These are phyloP conservation scores for Belgica antarctica DNA, from an alignment of 2,888 invertebrate genomes.

Conservation along the genomic window DNA sequence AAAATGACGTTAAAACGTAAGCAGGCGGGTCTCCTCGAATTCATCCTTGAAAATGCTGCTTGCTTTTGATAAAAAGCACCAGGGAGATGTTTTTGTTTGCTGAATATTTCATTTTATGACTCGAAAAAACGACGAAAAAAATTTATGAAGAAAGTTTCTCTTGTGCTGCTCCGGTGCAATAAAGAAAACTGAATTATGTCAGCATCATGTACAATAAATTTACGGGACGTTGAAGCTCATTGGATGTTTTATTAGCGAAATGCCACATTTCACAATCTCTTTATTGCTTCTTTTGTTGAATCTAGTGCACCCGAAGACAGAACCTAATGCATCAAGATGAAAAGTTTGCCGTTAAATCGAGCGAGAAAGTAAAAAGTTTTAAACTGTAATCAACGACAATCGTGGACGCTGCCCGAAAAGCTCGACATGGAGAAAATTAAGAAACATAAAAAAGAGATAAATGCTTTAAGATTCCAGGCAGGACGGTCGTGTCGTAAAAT, in stretches of 20 bases:
- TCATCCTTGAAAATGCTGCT: background rate
- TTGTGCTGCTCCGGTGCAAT: background rate
- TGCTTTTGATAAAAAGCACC: too few relatives aligned
- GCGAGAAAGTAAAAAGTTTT: too few relatives aligned
- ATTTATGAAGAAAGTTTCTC: constrained; percentile 22
- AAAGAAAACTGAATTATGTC: constrained; percentile 1
- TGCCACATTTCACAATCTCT: too few relatives aligned
- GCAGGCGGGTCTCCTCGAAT: background rate
- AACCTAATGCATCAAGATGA: too few relatives aligned
- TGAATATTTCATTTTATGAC: background rate
- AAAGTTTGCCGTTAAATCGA: too few relatives aligned
- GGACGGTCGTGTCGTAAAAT: background rate
- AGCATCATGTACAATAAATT: background rate
- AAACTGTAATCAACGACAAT: too few relatives aligned
- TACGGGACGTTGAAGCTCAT: background rate
- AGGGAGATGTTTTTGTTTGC: too few relatives aligned
- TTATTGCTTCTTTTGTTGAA: too few relatives aligned
- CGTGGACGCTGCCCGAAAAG: too few relatives aligned
- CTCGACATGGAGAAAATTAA: too few relatives aligned
- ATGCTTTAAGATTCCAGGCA: background rate
- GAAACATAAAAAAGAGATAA: too few relatives aligned
- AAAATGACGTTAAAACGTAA: background rate
- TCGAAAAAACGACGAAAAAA: background rate
- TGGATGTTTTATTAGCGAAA: constrained; percentile 1
- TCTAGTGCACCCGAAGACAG: too few relatives aligned